Evolutionary conservation across 2,797 vertebrate genomes (phyloP).

Genomic region (Pseudomugil tenellus): DNA sequence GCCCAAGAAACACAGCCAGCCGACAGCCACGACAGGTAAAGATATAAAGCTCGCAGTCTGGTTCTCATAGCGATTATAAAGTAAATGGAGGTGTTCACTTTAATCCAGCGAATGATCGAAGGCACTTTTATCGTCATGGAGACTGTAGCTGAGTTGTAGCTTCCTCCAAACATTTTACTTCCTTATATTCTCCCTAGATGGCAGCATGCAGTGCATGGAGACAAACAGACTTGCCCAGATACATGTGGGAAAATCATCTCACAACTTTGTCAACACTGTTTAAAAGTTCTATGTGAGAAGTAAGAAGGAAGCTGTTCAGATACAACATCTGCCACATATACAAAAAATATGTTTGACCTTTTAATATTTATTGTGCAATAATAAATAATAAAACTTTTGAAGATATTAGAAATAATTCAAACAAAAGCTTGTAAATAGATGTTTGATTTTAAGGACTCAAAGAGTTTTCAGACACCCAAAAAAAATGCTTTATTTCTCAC

Average conservation of each 20-base stretch:
- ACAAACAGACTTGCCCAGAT: neutral
- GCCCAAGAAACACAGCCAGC: constrained; percentile 41
- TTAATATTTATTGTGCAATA: too few relatives aligned
- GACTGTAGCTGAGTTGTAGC: neutral
- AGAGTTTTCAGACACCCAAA: too few relatives aligned
- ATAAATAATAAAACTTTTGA: too few relatives aligned
- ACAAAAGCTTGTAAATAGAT: too few relatives aligned
- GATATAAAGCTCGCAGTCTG: constrained; percentile 9
- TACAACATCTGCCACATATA: too few relatives aligned
- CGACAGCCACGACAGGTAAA: constrained; percentile 64
- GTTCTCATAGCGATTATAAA: neutral
- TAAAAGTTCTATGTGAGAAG: neutral
- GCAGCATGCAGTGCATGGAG: constrained; percentile 17
- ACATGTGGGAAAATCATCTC: neutral
- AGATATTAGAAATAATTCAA: neutral
- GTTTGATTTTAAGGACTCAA: too few relatives aligned
- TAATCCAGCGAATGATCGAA: neutral
- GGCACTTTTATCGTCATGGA: neutral
- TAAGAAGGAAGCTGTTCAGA: neutral
- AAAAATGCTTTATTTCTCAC: too few relatives aligned
- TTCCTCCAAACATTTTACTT: constrained; percentile 8
- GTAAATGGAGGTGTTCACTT: neutral
- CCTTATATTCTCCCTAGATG: constrained; percentile 29
- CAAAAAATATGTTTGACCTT: too few relatives aligned
- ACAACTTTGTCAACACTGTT: neutral